Base-by-base conservation (phyloP, 1,140 invertebrate genomes). In the Bathynomus jamesi region DNA sequence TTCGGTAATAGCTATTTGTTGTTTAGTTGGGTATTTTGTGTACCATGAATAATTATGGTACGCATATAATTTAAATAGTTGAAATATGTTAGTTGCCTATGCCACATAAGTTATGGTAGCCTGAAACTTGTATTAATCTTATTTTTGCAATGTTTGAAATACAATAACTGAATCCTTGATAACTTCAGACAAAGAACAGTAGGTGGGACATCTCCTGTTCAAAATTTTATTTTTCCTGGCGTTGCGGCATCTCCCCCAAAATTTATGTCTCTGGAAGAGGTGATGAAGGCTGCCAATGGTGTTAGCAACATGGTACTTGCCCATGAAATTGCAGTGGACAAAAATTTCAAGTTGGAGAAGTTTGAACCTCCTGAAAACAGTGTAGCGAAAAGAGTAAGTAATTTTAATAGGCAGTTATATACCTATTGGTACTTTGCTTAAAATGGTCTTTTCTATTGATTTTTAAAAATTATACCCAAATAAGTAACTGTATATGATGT, bases 281-380 rank as follows among this genome's bases (percentile, higher is more conserved):
- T 97, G 27, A 89, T 95, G 85, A 89, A 90, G 79, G 92, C 93
- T 62, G 89, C 93, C 0, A 91, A 93, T 81, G 90, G 91, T 28
- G 89, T 97, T 81, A 88, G 89, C 76, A 95, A 97, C 79, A 96
- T 98, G 94, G 89, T 89, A 25, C 82, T 98, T 11, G 94, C 94
- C 7, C 95, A 98, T 84, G 95, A 98, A 83, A 97, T 98, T 76
- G 94, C 93, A 7, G 88, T 98, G 29, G 91, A 97, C 82, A 88
- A 91, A 73, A 90, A 96, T 79, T 98, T 97, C 79, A 89, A 91
- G 78, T 80, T 98, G 64, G 87, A 95, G 81, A 90, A 90, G 76
- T 86, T 90, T 75, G 89, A 93, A 76, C 88, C 89, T 11, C 87
- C 90, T 76, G 87, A 78, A 30, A 67, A 73, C 25, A 78, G 73